These are phyloP conservation scores for Probaryconus sp. DNA, from an alignment of 1,140 invertebrate species.

Conservation along the genomic window DNA sequence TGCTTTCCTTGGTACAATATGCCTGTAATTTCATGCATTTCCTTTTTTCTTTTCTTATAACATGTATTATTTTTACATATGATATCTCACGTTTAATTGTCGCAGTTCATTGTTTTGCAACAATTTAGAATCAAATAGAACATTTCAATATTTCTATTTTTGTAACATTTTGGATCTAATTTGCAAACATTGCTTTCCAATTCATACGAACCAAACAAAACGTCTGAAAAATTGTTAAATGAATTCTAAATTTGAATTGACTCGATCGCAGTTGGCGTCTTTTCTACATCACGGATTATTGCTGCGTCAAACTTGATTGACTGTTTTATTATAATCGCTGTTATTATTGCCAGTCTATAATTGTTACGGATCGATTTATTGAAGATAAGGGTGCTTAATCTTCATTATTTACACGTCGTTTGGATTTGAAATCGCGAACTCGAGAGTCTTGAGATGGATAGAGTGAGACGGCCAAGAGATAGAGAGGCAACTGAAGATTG, in stretches of 20 bases:
- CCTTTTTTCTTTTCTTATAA: too few relatives aligned
- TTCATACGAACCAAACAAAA: too few relatives aligned
- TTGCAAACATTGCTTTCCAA: too few relatives aligned
- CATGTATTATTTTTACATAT: too few relatives aligned
- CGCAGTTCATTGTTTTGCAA: too few relatives aligned
- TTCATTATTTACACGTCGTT: conserved; percentile 38
- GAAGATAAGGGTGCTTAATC: conserved; percentile 42
- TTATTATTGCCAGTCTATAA: conserved; percentile 44
- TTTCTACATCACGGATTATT: conserved; percentile 1
- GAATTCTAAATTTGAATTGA: conserved; percentile 18
- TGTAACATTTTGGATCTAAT: too few relatives aligned
- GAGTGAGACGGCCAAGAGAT: not conserved
- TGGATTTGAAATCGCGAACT: conserved; percentile 39
- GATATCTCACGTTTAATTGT: too few relatives aligned
- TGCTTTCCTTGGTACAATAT: too few relatives aligned
- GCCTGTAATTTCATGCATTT: too few relatives aligned
- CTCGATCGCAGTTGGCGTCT: conserved; percentile 1
- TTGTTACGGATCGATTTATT: conserved; percentile 34
- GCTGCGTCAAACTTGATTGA: conserved; percentile 11
- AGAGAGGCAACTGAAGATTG: conserved; percentile 11
- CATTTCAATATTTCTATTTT: too few relatives aligned
- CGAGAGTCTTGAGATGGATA: conserved; percentile 15
- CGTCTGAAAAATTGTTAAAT: too few relatives aligned
- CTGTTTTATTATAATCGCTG: conserved; percentile 39
- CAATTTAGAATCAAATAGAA: too few relatives aligned